These are phyloP conservation scores for Ochropacha duplaris DNA, from an alignment of 2,888 invertebrate species.

Conservation along the genomic window DNA sequence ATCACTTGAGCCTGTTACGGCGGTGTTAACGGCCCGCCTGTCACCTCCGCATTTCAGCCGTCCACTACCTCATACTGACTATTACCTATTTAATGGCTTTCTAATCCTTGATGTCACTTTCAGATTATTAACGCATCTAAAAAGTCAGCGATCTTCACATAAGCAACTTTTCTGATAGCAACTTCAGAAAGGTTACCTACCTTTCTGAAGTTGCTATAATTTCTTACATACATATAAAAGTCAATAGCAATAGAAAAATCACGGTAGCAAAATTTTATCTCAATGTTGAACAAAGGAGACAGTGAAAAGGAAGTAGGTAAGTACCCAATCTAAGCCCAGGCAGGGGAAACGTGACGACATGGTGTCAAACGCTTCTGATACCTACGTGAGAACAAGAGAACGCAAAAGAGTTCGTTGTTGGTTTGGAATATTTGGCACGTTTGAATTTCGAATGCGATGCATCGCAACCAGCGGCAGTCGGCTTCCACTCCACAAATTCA, in stretches of 20 bases:
- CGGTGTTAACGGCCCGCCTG: slow-evolving; percentile 74
- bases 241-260: neutral
- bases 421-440: slow-evolving; percentile 53
- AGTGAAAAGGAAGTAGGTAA: slow-evolving; percentile 18
- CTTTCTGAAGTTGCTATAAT: no score
- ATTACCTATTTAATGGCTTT: slow-evolving; percentile 52
- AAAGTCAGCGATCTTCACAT: neutral
- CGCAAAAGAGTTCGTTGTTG: slow-evolving; percentile 23
- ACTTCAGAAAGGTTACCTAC: neutral
- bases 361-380: slow-evolving; percentile 36
- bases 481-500: slow-evolving; percentile 70
- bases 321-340: slow-evolving; percentile 15
- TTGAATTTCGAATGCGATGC: slow-evolving; percentile 62
- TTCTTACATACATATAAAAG: neutral
- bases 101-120: slow-evolving; percentile 41
- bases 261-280: neutral
- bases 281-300: neutral
- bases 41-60: slow-evolving; percentile 71
- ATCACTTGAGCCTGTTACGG: slow-evolving; percentile 76
- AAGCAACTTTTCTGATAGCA: neutral
- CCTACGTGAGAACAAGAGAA: slow-evolving; percentile 33
- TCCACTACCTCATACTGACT: slow-evolving; percentile 48
- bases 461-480: slow-evolving; percentile 36
- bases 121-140: slow-evolving; percentile 14
- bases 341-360: slow-evolving; percentile 28